Base-by-base conservation (phyloP, 2,113 vertebrate species). In the Sminthopsis crassicaudata region DNA sequence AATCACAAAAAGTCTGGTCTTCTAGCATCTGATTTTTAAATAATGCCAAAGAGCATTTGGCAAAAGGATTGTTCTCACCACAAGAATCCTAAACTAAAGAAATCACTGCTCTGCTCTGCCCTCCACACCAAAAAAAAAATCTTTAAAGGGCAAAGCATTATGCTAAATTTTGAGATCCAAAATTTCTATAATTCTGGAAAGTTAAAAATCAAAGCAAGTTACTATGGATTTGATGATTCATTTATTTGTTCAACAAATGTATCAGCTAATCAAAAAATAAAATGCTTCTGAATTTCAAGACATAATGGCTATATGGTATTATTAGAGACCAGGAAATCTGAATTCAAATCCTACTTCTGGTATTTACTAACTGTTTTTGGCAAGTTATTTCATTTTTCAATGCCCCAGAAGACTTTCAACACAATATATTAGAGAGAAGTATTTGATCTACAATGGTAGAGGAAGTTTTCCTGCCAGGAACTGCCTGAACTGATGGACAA, bases 61-160 rank as follows among this genome's bases (percentile, higher is more conserved):
- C 8, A 6, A 42, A 84, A 16, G 19, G 19, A 23, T 22, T 84
- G 22, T 84, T 26, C 67, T 42, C 16, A 42, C 19, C 36, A 5
- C 36, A 27, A 67, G 60, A 67, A 14, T 12, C 60, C 30, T 67
- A 67, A 14, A 67, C 3, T 67, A 67, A 67, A 84, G 67, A 42
- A 84, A 84, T 42, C n/a, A 84, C n/a, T n/a, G 67, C 1, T 84
- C n/a, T 84, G n/a, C 1, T 14, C n/a, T 84, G 19, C 7, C 6
- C 5, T 11, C 2, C 11, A 9, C 10, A 30, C 12, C 27, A 11
- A 36, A 36, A 57, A 26, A 26, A 26, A 52, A 90, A 90, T 91
- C 53, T 90, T 91, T 95, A 95, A 94, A 50, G 22, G 27, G 27
- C 8, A 96, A 95, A 91, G 16, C 22, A 84, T 22, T 19, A 3